These are phyloP conservation scores for Catostylus mosaicus DNA, from an alignment of 30 jellyfish, hydroid and myxozoan genomes.

Conservation along the genomic window DNA sequence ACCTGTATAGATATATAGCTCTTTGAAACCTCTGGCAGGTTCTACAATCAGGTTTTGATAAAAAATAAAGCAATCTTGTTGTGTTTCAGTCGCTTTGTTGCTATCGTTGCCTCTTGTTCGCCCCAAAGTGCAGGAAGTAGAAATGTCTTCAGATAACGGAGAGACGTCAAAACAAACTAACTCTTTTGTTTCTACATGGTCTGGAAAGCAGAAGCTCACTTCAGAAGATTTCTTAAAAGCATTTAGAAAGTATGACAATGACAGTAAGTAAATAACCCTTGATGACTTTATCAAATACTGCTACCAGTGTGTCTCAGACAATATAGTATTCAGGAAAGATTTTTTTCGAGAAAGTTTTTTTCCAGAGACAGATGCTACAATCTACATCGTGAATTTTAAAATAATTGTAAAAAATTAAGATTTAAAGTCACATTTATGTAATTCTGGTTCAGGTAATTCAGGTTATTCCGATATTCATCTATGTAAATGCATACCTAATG, in stretches of 20 bases:
- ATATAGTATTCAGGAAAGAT: no score
- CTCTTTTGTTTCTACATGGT: conserved; percentile 53
- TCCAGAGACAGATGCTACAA: no score
- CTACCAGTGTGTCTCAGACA: no score
- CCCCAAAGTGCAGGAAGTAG: not conserved
- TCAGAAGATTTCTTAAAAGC: conserved; percentile 51
- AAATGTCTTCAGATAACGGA: not conserved
- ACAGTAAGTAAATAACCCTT: conserved; percentile 26
- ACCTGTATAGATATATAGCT: not conserved
- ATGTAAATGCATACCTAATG: no score
- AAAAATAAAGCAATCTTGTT: not conserved
- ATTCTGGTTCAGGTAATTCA: no score
- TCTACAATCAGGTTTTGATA: not conserved
- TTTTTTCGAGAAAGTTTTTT: no score
- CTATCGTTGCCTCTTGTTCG: not conserved
- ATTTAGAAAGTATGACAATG: conserved; percentile 64
- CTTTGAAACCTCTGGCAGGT: conserved; percentile 10
- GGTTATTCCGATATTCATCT: no score
- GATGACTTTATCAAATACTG: not conserved
- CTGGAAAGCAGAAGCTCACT: conserved; percentile 39
- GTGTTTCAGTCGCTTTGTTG: not conserved
- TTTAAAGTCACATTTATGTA: no score
- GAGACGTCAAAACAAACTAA: not conserved
- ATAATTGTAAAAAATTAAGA: no score
- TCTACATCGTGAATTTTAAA: no score